Evolutionary conservation across 2,888 invertebrate species (phyloP).

Genomic region (Lampropteryx suffumata): DNA sequence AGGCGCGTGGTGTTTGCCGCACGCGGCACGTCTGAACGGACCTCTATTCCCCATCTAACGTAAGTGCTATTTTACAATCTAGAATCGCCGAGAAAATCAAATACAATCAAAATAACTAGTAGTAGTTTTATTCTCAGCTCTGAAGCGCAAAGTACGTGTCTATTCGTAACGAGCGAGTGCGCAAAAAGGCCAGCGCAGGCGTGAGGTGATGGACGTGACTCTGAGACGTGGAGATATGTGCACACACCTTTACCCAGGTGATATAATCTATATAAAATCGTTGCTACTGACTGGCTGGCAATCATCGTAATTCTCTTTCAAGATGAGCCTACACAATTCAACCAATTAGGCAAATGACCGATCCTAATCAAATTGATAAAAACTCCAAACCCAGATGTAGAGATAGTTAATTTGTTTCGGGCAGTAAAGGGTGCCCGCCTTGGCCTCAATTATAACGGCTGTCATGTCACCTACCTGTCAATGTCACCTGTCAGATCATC

Average conservation of each 20-base stretch:
- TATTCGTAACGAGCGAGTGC: slow-evolving; percentile 6
- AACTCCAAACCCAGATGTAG: slow-evolving; percentile 24
- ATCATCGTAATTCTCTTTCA: too few relatives aligned
- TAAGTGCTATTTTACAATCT: neutral
- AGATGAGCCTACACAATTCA: too few relatives aligned
- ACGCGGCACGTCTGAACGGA: too few relatives aligned
- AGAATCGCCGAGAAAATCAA: slow-evolving; percentile 2
- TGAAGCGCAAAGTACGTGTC: slow-evolving; percentile 11
- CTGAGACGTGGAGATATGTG: slow-evolving; percentile 4
- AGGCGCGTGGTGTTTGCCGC: too few relatives aligned
- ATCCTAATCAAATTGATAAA: slow-evolving; percentile 27
- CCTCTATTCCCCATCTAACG: too few relatives aligned
- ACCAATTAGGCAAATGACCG: slow-evolving; percentile 8
- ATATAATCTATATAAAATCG: too few relatives aligned
- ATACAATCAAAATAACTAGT: slow-evolving; percentile 8
- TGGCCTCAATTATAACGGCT: slow-evolving; percentile 18
- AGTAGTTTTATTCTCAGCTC: neutral
- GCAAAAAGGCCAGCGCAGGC: slow-evolving; percentile 10
- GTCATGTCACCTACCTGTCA: slow-evolving; percentile 23
- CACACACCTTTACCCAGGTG: neutral
- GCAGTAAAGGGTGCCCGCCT: slow-evolving; percentile 15
- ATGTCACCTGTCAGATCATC: slow-evolving; percentile 25
- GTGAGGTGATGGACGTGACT: slow-evolving; percentile 17
- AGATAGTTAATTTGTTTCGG: slow-evolving; percentile 16
- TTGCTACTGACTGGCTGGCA: too few relatives aligned